Evolutionary conservation across 2,113 vertebrate species (phyloP).

Genomic region (Semnornis frantzii): DNA sequence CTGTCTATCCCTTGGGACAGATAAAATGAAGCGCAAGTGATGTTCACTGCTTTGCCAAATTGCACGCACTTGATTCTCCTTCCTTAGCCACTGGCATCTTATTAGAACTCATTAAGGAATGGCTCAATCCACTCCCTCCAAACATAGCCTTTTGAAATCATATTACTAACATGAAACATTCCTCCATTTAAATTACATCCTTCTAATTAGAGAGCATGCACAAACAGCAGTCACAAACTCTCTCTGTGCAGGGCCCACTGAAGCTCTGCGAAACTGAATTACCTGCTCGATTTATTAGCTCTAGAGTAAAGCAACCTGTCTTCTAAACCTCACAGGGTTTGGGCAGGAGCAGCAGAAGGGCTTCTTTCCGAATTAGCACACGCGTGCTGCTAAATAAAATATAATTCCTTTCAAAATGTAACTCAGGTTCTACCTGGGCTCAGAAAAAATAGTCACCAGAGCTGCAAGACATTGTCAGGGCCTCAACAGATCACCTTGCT

Average conservation of each 20-base stretch:
- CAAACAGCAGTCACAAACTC: conserved; percentile 52
- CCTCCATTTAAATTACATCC: conserved; percentile 27
- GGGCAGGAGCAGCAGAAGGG: conserved; percentile 1
- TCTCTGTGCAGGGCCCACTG: background rate
- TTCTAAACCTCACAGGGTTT: conserved; percentile 18
- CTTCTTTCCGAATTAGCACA: conserved; percentile 38
- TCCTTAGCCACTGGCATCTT: conserved; percentile 52
- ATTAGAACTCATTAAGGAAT: conserved; percentile 48
- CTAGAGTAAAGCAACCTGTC: background rate
- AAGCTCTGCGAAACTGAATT: conserved; percentile 23
- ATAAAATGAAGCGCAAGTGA: conserved; percentile 42
- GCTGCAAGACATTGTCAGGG: conserved; percentile 57
- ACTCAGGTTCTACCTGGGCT: conserved; percentile 29
- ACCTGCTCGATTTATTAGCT: conserved; percentile 41
- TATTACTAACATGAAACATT: conserved; percentile 57
- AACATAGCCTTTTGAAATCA: conserved; percentile 47
- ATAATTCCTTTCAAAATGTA: conserved; percentile 55
- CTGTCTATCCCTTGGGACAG: conserved; percentile 33
- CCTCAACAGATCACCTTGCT: conserved; percentile 57
- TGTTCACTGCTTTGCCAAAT: conserved; percentile 46
- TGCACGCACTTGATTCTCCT: conserved; percentile 20
- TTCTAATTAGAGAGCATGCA: conserved; percentile 50
- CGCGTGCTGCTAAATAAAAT: conserved; percentile 45
- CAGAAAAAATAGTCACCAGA: conserved; percentile 31
- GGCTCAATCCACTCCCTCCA: conserved; percentile 39